These are phyloP conservation scores for Orthosia cruda DNA, from an alignment of 2,888 invertebrate species.

Conservation along the genomic window DNA sequence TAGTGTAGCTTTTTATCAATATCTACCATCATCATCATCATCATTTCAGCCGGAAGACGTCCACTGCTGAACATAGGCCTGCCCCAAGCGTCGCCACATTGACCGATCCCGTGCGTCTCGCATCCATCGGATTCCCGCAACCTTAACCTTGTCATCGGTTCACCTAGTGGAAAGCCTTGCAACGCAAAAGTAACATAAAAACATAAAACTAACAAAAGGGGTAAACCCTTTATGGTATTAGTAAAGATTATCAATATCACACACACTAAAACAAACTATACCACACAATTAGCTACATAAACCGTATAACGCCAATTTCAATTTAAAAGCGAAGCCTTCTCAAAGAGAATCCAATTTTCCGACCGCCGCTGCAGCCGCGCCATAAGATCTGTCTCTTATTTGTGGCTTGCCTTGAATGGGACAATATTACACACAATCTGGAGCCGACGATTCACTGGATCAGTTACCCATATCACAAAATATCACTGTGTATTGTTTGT, in stretches of 20 bases:
- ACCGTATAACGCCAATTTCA: conserved; percentile 65
- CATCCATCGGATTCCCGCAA: too few species aligned
- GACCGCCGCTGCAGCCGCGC: conserved; percentile 31
- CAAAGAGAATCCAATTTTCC: conserved; percentile 83
- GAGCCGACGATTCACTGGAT: conserved; percentile 67
- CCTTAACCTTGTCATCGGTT: too few species aligned
- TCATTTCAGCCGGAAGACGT: too few species aligned
- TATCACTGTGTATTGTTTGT: conserved; percentile 44
- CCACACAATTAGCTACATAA: conserved; percentile 56
- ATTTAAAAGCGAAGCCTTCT: conserved; percentile 72
- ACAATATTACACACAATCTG: conserved; percentile 79
- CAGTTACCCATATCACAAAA: conserved; percentile 64
- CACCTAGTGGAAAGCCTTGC: too few species aligned
- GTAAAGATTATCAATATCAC: not conserved
- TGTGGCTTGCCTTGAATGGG: conserved; percentile 80
- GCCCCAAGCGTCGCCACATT: too few species aligned
- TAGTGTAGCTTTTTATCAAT: too few species aligned
- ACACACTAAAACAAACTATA: not conserved
- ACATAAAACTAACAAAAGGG: too few species aligned
- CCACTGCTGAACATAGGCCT: too few species aligned
- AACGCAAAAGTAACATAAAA: too few species aligned
- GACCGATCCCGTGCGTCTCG: too few species aligned
- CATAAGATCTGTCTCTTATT: conserved; percentile 77
- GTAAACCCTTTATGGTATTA: too few species aligned
- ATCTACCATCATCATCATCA: too few species aligned